Evolutionary conservation across 2,888 invertebrate genomes (phyloP).

Genomic region (Cheilosia vulpina): DNA sequence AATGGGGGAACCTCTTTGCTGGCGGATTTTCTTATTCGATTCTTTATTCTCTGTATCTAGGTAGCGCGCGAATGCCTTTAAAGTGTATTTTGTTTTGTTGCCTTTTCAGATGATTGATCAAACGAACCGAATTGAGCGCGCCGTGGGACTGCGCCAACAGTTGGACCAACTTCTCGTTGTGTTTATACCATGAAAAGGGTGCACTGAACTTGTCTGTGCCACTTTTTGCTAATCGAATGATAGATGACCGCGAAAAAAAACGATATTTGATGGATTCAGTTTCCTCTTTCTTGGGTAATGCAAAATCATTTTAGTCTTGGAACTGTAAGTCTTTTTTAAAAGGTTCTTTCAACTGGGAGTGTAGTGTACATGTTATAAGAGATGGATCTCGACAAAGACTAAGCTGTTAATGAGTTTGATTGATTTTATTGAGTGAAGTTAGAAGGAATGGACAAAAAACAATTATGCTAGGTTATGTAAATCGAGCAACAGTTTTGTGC

Average conservation of each 20-base stretch:
- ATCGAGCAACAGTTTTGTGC: too few species aligned
- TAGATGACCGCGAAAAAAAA: constrained; percentile 61
- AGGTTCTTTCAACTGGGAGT: background rate
- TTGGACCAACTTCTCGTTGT: background rate
- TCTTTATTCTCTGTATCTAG: constrained; percentile 16
- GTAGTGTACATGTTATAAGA: too few species aligned
- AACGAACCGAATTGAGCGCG: constrained; percentile 38
- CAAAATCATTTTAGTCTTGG: constrained; percentile 4
- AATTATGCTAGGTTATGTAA: too few species aligned
- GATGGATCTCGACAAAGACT: background rate
- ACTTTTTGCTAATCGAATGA: constrained; percentile 56
- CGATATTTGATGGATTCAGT: constrained; percentile 52
- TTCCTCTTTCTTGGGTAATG: constrained; percentile 7
- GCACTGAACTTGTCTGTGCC: constrained; percentile 60
- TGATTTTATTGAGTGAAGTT: too few species aligned
- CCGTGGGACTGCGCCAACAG: constrained; percentile 25
- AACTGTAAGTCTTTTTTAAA: constrained; percentile 30
- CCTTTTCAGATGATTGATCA: constrained; percentile 34
- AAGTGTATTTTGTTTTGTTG: constrained; percentile 22
- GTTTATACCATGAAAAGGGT: constrained; percentile 40
- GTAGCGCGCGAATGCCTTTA: constrained; percentile 22
- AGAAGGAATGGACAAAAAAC: too few species aligned
- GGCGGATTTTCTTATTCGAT: constrained; percentile 7
- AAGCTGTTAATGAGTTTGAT: background rate
- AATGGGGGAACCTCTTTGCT: constrained; percentile 13